Evolutionary conservation across 2,888 invertebrate genomes (phyloP).

Genomic region (Epinotia nisella): DNA sequence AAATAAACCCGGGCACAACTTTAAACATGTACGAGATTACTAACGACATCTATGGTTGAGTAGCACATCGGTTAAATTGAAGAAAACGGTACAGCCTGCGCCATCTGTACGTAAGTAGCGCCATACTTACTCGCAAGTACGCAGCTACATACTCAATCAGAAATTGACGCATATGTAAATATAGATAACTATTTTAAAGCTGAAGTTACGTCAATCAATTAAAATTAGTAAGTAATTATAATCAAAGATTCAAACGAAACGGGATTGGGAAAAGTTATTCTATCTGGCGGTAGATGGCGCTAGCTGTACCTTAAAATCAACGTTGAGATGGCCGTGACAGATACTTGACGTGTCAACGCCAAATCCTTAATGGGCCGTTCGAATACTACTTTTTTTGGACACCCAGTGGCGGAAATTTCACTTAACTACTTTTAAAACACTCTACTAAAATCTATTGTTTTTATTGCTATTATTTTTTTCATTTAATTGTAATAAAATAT

Average conservation of each 20-base stretch:
- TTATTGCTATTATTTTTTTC: no score
- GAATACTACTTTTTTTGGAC: background rate
- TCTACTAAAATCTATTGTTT: background rate
- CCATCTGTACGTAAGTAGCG: background rate
- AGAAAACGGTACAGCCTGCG: background rate
- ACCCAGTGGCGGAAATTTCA: no score
- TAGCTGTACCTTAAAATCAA: background rate
- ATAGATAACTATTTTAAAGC: background rate
- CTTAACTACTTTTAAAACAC: background rate
- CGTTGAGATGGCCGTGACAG: background rate
- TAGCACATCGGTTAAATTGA: background rate
- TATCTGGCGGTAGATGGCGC: background rate
- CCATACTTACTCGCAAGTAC: background rate
- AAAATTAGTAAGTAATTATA: no score
- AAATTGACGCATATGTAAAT: background rate
- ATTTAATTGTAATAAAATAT: background rate
- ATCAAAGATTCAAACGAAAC: background rate
- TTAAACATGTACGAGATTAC: background rate
- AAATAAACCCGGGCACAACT: no score
- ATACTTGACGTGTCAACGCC: conserved; percentile 16
- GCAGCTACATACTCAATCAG: background rate
- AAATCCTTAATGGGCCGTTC: background rate
- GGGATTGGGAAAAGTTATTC: background rate
- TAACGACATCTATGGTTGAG: conserved; percentile 14
- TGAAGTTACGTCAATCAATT: background rate